Evolutionary conservation across 1,140 invertebrate genomes (phyloP).

Genomic region (Armadillidium nasatum): DNA sequence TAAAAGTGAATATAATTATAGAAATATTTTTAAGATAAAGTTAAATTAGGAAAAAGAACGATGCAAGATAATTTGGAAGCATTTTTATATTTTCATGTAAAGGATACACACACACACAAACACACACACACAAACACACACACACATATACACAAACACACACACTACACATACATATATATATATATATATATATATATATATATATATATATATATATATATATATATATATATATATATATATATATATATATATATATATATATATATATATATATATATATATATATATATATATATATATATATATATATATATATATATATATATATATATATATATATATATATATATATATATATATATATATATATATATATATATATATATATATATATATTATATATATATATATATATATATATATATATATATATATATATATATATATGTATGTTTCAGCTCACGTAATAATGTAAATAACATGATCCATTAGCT

Average conservation of each 20-base stretch:
- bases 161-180: background rate
- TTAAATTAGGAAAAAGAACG: too few species aligned
- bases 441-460: background rate
- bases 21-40: too few species aligned
- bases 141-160: too few species aligned
- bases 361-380: constrained; percentile 6
- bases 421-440: background rate
- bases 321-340: background rate
- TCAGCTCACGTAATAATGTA: too few species aligned
- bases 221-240: background rate
- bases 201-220: constrained; percentile 24
- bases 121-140: too few species aligned
- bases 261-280: background rate
- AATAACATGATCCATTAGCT: too few species aligned
- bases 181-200: background rate
- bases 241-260: constrained; percentile 2
- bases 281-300: constrained; percentile 3
- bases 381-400: constrained; percentile 2
- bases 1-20: too few species aligned
- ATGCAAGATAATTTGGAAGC: too few species aligned
- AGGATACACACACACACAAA: too few species aligned
- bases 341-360: background rate
- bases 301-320: constrained; percentile 8
- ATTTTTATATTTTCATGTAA: too few species aligned
- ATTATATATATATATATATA: background rate